Evolutionary conservation across 2,888 invertebrate species (phyloP), one percentile per base, ranked within the genome.

Genomic region (Tenthredo distinguenda): DNA sequence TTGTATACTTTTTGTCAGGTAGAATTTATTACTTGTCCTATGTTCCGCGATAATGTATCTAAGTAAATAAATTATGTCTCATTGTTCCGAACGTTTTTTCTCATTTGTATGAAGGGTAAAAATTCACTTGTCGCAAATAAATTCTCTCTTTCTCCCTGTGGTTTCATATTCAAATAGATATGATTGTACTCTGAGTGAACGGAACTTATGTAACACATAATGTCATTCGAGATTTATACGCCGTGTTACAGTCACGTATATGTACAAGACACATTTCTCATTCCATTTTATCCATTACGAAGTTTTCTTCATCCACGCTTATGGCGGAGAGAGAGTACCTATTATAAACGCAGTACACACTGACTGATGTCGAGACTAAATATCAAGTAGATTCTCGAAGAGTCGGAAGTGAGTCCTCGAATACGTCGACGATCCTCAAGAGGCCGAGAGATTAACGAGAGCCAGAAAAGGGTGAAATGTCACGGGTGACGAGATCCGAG

Each of bases 401-500:
- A 31, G 31, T 34, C 34, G 68, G 68, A 68, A 68, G 74, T 74
- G 10, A 74, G 74, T 74, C 74, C 74, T 74, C 74, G 74, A 74
- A 74, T 43, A 21, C 74, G 74, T 74, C 74, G 21, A 74, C 74
- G 74, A 74, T 40, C 21, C 74, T 40, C 58, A 10, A 62, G 82
- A 47, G 82, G 34, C 82, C 79, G 58, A 79, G 82, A 82, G 62
- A 82, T 62, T 68, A 62, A 82, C 65, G 68, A 43, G 82, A 37
- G 43, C 26, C 26, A 82, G 68, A 43, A 68, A 74, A 43, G 74
- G 74, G 74, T 74, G 40, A 74, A 74, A 74, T 74, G 74, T 74
- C 40, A 47, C 74, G 74, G 37, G 43, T 82, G 62, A 82, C 82
- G 65, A 50, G 82, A 65, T 62, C 82, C 82, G n/a, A 82, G 82